Base-by-base conservation (phyloP, 2,888 invertebrate species). In the Lottia gigantea region DNA sequence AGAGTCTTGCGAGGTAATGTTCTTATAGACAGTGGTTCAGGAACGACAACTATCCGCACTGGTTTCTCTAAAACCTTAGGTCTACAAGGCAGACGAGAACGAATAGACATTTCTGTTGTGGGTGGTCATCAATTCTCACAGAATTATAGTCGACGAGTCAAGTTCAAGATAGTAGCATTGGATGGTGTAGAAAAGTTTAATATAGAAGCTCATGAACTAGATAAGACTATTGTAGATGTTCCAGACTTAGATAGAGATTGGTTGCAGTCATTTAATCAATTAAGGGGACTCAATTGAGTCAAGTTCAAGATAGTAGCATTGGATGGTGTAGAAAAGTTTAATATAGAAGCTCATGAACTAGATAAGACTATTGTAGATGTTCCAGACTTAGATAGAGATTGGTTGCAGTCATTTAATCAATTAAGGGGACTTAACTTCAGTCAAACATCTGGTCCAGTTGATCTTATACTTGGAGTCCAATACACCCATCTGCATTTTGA, bases 51-150 rank as follows among this genome's bases (percentile, higher is more conserved):
- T 11, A 55, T 55, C 19, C 55, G 23, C 3, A 55, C 55, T 23
- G 55, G 19, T 23, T 55, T 55, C 23, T 55, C 55, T 55, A 55
- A 23, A 55, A 19, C 55, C 55, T 55, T 55, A 23, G 55, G 55
- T 8, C 19, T 55, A 23, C 55, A 55, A 23, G 55, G 55, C 23
- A 19, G 14, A 55, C 55, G 55, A 55, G 55, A 55, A 55, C 55
- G 19, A 23, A 4, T 55, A 2, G 55, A 55, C 23, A 55, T 55
- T 55, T 8, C 16, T 55, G 23, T 23, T 12, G 55, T 55, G 1
- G 55, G 55, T 19, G 55, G 55, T 12, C 23, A 55, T 14, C 23
- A 55, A 23, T 55, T 55, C 23, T 19, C 23, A 23, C 55, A 23
- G 55, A 55, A 23, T 55, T 23, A 55, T 6, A 55, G 55, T 23